Evolutionary conservation across 2,888 invertebrate species (phyloP).

Genomic region (Blastobasis lacticolella): DNA sequence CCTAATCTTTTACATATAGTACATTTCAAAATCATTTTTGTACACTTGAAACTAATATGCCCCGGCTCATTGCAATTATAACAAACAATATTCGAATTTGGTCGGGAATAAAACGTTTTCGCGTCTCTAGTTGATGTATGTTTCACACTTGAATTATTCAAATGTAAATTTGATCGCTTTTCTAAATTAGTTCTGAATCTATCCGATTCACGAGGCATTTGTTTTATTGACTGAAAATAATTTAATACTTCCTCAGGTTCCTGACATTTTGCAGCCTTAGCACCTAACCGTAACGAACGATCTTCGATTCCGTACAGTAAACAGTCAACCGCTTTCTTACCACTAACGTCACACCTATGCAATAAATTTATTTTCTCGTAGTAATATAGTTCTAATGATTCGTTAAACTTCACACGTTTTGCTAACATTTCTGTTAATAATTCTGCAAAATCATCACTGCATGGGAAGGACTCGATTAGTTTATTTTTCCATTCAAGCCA

Average conservation of each 20-base stretch:
- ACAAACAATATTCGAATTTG: background rate
- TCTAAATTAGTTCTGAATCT: background rate
- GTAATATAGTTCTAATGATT: slow-evolving; percentile 11
- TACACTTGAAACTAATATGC: slow-evolving; percentile 3
- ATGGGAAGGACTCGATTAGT: slow-evolving; percentile 12
- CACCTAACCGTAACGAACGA: slow-evolving; percentile 8
- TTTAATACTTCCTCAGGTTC: slow-evolving; percentile 7
- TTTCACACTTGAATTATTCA: background rate
- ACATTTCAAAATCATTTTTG: slow-evolving; percentile 4
- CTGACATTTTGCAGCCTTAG: slow-evolving; percentile 7
- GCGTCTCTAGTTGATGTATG: background rate
- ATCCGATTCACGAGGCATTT: slow-evolving; percentile 2
- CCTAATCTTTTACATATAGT: slow-evolving; percentile 3
- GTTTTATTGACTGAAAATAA: slow-evolving; percentile 9
- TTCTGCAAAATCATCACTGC: slow-evolving; percentile 11
- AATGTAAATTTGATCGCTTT: background rate
- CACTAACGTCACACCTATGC: slow-evolving; percentile 9
- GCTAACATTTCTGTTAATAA: slow-evolving; percentile 11
- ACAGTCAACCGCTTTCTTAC: slow-evolving; percentile 11
- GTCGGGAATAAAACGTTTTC: background rate
- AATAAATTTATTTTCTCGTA: slow-evolving; percentile 10
- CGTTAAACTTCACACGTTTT: slow-evolving; percentile 5
- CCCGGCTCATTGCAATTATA: slow-evolving; percentile 6
- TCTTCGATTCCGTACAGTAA: slow-evolving; percentile 8
- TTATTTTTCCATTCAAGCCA: slow-evolving; percentile 13